A percentile compares a stretch with the other conserved stretches of the same genome.
Evolutionary conservation across 2,888 invertebrate genomes (phyloP).

Genomic region (Metacarcinus magister): DNA sequence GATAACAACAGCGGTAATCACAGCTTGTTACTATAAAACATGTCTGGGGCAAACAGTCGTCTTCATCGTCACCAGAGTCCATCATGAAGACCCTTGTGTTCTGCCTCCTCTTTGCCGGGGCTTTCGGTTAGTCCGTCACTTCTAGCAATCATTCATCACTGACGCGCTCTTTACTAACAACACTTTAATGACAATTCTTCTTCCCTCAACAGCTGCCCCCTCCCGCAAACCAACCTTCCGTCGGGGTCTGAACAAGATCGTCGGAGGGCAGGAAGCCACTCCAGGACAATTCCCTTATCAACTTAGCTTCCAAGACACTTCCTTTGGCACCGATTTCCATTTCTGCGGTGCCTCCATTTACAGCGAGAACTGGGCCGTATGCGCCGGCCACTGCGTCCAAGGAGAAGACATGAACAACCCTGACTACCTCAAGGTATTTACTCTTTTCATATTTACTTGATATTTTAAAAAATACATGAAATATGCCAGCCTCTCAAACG

Average conservation of each 20-base stretch:
- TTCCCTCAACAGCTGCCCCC: slow-evolving; percentile 70
- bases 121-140: slow-evolving; percentile 56
- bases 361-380: slow-evolving; percentile 73
- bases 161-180: neutral
- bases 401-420: slow-evolving; percentile 75
- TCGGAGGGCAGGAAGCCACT: slow-evolving; percentile 70
- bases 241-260: slow-evolving; percentile 72
- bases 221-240: slow-evolving; percentile 67
- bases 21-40: slow-evolving; percentile 27
- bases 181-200: neutral
- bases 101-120: slow-evolving; percentile 69
- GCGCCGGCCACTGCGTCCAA: slow-evolving; percentile 77
- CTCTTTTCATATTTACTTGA: too few relatives aligned
- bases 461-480: neutral
- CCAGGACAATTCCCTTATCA: slow-evolving; percentile 77
- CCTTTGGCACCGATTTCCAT: slow-evolving; percentile 71
- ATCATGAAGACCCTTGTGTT: slow-evolving; percentile 73
- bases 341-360: slow-evolving; percentile 81
- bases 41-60: neutral
- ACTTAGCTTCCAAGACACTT: slow-evolving; percentile 74
- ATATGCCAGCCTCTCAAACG: neutral
- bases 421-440: slow-evolving; percentile 59
- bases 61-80: slow-evolving; percentile 59
- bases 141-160: neutral
- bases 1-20: neutral